These are phyloP conservation scores for Dreissena polymorpha DNA, from an alignment of 1,140 invertebrate genomes.

Conservation along the genomic window DNA sequence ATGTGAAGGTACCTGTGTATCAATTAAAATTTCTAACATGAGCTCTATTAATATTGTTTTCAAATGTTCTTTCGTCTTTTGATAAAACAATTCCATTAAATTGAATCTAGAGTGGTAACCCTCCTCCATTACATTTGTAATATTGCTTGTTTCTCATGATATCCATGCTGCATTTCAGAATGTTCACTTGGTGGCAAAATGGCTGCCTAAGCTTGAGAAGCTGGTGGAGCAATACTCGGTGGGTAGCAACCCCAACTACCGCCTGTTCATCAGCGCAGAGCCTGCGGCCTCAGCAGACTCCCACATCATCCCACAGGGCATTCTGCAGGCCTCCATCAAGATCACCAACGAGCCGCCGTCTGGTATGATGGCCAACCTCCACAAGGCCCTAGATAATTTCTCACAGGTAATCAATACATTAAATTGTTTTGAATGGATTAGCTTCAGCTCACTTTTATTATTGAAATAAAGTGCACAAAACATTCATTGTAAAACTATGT, in stretches of 20 bases:
- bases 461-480: too few species aligned
- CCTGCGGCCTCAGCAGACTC: constrained; percentile 91
- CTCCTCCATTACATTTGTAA: too few species aligned
- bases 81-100: too few species aligned
- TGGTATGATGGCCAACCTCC: constrained; percentile 97
- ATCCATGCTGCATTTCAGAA: constrained; percentile 83
- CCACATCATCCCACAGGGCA: constrained; percentile 96
- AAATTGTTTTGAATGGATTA: too few species aligned
- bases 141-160: too few species aligned
- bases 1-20: too few species aligned
- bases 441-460: too few species aligned
- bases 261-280: constrained; percentile 96
- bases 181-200: constrained; percentile 96
- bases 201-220: constrained; percentile 94
- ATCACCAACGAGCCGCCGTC: constrained; percentile 98
- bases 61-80: too few species aligned
- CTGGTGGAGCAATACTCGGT: constrained; percentile 88
- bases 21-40: too few species aligned
- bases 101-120: too few species aligned
- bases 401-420: constrained; percentile 81
- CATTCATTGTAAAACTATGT: too few species aligned
- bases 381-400: constrained; percentile 97
- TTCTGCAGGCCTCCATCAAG: constrained; percentile 97
- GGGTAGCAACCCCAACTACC: constrained; percentile 89
- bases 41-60: too few species aligned